Evolutionary conservation across 2,888 invertebrate genomes (phyloP).

Genomic region (Pharmacophagus antenor): DNA sequence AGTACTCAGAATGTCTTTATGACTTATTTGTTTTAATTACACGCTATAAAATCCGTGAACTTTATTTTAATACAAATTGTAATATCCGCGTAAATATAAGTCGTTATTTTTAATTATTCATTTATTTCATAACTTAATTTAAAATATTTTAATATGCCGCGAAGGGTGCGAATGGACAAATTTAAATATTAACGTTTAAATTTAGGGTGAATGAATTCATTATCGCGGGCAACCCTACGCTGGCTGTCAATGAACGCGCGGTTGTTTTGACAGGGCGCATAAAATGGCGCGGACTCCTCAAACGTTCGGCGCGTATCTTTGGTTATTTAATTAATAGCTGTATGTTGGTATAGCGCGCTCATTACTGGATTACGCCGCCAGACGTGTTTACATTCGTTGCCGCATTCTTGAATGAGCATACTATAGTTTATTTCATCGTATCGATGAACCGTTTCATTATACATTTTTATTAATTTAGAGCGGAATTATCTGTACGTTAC

Average conservation of each 20-base stretch:
- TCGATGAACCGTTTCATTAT: constrained; percentile 6
- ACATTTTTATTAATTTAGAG: constrained; percentile 30
- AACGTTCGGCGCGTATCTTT: constrained; percentile 39
- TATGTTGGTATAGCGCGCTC: constrained; percentile 35
- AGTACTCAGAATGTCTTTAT: too few relatives aligned
- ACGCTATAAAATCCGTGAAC: too few relatives aligned
- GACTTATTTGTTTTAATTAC: too few relatives aligned
- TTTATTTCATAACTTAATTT: too few relatives aligned
- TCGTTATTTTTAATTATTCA: too few relatives aligned
- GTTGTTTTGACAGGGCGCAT: constrained; percentile 50
- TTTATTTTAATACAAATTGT: too few relatives aligned
- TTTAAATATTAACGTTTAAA: too few relatives aligned
- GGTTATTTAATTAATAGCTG: constrained; percentile 41
- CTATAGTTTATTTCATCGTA: constrained; percentile 34
- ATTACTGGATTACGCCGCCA: constrained; percentile 34
- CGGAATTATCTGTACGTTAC: constrained; percentile 20
- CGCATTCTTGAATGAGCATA: constrained; percentile 39
- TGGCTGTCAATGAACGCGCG: constrained; percentile 43
- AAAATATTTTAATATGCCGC: too few relatives aligned
- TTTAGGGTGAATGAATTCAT: background rate
- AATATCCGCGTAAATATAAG: too few relatives aligned
- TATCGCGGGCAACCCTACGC: constrained; percentile 35
- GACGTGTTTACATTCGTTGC: constrained; percentile 38
- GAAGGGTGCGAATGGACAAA: too few relatives aligned
- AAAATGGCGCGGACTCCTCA: constrained; percentile 42